Evolutionary conservation across 2,113 vertebrate genomes (phyloP).

Genomic region (Capreolus pygargus): DNA sequence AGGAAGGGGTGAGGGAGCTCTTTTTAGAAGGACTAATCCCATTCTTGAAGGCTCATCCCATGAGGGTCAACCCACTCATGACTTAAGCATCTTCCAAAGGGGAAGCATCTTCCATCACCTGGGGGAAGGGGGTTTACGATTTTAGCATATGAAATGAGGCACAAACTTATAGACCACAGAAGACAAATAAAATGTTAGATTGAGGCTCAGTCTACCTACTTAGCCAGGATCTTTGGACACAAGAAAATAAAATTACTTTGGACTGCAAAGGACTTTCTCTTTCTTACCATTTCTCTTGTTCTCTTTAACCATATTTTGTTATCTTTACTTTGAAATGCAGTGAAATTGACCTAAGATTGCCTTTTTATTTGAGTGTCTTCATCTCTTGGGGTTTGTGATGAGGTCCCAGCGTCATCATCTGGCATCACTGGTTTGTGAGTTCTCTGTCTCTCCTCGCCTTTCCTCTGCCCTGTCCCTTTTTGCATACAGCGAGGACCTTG

Average conservation of each 20-base stretch:
- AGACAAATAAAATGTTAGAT: background rate
- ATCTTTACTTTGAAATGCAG: constrained; percentile 22
- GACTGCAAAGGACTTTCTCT: background rate
- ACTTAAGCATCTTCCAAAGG: background rate
- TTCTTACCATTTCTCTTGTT: background rate
- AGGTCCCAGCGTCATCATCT: background rate
- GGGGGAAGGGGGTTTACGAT: background rate
- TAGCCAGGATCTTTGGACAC: background rate
- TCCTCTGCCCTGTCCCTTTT: background rate
- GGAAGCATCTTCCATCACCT: no score
- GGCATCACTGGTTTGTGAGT: background rate
- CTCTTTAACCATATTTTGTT: background rate
- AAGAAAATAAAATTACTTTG: background rate
- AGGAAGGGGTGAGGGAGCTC: background rate
- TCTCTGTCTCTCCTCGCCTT: background rate
- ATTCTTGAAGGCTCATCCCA: background rate
- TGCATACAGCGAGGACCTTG: background rate
- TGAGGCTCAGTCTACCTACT: background rate
- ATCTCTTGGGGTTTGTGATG: background rate
- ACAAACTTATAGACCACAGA: background rate
- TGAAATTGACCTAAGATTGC: background rate
- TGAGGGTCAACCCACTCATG: background rate
- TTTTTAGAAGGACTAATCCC: background rate
- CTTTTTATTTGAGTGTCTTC: constrained; percentile 16
- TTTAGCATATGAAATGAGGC: background rate